Base-by-base conservation (phyloP, 2,113 vertebrate species). In the Prionailurus bengalensis region DNA sequence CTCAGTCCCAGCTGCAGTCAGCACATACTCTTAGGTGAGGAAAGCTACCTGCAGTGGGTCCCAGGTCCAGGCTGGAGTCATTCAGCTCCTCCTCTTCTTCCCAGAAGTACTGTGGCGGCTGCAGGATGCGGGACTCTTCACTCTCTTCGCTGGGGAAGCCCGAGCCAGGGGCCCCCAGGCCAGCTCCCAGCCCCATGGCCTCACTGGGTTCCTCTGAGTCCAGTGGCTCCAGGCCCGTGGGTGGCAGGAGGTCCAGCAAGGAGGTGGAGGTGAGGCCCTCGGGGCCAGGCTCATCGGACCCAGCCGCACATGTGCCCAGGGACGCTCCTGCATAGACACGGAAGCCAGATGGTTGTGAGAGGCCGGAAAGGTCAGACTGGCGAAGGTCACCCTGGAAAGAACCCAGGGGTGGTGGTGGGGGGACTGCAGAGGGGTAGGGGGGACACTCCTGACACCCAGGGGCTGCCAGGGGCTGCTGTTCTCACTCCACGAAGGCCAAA, bases 141-240 rank as follows among this genome's bases (percentile, higher is more conserved):
- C 98, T 99, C 98, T 99, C 99, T 21, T 98, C 98, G 0, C 99
- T 99, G 94, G 99, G 99, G 97, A 99, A 99, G 92, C 99, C 99
- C 0, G 99, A 99, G 95, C 99, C 99, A 0, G 99, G 99, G 25
- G 99, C 99, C 65, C 98, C 98, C 73, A 87, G 98, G 97, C 98
- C 97, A 7, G 98, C 97, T 0, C 97, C 97, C 63, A 96, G 90
- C 29, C 98, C 98, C 95, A 97, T 48, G 68, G 95, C 92, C 68
- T 98, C 98, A 31, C 97, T 88, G 19, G 98, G 97, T 89, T 99
- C 98, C 0, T 97, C 98, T 0, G 98, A 98, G 91, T 98, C 99
- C 96, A 98, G 27, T 0, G 97, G 97, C 73, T 99, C 98, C 79
- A 98, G 95, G 70, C 98, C 94, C 42, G 98, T 99, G 97, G 98